These are phyloP conservation scores for Dicrostonyx torquatus DNA, from an alignment of 2,797 vertebrate genomes.

Conservation along the genomic window DNA sequence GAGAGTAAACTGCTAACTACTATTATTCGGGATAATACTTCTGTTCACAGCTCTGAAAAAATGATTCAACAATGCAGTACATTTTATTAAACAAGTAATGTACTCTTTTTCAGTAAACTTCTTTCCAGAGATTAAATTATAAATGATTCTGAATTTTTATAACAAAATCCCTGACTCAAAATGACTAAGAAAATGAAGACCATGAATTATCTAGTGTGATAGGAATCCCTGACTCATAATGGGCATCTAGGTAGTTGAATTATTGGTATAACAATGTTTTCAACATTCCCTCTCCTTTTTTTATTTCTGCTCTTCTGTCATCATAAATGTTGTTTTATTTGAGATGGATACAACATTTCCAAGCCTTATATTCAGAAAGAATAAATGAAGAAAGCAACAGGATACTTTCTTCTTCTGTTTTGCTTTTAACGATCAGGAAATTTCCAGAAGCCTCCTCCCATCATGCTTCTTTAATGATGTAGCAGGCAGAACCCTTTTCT, in stretches of 20 bases:
- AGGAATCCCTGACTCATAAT: slow-evolving; percentile 32
- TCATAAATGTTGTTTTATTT: slow-evolving; percentile 31
- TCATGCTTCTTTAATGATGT: neutral
- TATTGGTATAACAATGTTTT: slow-evolving; percentile 8
- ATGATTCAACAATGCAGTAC: slow-evolving; percentile 38
- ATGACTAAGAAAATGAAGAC: slow-evolving; percentile 46
- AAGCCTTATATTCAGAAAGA: slow-evolving; percentile 6
- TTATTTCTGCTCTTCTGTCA: slow-evolving; percentile 18
- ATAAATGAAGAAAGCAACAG: neutral
- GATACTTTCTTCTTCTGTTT: neutral
- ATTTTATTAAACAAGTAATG: slow-evolving; percentile 42
- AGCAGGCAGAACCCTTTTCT: neutral
- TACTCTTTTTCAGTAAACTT: slow-evolving; percentile 59
- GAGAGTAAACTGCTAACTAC: slow-evolving; percentile 36
- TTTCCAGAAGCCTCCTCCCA: neutral
- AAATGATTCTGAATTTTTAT: slow-evolving; percentile 26
- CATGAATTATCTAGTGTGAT: neutral
- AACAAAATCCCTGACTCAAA: slow-evolving; percentile 40
- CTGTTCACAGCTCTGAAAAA: neutral
- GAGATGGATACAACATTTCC: neutral
- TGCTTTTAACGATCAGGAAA: neutral
- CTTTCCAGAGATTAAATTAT: slow-evolving; percentile 50
- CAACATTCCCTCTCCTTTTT: neutral
- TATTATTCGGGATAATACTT: slow-evolving; percentile 29
- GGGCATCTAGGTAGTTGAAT: neutral